These are phyloP conservation scores for Bubo scandiacus DNA, from an alignment of 2,113 vertebrate genomes.

Conservation along the genomic window DNA sequence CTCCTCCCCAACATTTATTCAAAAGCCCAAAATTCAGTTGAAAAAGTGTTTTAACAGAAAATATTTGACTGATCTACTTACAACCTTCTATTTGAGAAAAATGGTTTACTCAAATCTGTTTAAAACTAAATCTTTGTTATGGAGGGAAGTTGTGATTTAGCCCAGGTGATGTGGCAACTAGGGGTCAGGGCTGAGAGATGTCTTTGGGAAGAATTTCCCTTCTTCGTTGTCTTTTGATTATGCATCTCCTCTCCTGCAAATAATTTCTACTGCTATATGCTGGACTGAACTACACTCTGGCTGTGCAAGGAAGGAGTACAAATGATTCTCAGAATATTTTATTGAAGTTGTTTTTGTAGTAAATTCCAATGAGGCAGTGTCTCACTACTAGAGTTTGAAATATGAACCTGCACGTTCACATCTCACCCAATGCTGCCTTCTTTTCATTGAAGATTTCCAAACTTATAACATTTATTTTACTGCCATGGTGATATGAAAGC, in stretches of 20 bases:
- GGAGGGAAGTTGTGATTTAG: background rate
- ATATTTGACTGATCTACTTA: background rate
- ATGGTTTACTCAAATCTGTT: background rate
- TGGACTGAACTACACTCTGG: background rate
- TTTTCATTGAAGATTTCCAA: background rate
- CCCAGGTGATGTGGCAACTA: background rate
- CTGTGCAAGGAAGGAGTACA: background rate
- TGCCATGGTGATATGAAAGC: background rate
- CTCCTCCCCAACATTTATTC: background rate
- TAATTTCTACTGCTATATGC: background rate
- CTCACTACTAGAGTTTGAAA: background rate
- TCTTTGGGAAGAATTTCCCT: background rate
- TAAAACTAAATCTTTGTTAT: background rate
- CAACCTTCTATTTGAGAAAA: background rate
- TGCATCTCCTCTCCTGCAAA: background rate
- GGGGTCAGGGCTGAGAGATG: background rate
- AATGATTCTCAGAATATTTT: background rate
- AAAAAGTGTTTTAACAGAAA: background rate
- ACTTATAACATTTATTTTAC: background rate
- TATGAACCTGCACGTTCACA: background rate
- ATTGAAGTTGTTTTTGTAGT: background rate
- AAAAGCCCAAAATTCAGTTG: background rate
- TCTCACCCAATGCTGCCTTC: background rate
- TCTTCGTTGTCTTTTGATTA: background rate
- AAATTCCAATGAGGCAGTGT: background rate